phyloP scores from a whole-genome alignment of 1,140 invertebrate genomes.

The Pseudomyrmex dendroicus region DNA sequence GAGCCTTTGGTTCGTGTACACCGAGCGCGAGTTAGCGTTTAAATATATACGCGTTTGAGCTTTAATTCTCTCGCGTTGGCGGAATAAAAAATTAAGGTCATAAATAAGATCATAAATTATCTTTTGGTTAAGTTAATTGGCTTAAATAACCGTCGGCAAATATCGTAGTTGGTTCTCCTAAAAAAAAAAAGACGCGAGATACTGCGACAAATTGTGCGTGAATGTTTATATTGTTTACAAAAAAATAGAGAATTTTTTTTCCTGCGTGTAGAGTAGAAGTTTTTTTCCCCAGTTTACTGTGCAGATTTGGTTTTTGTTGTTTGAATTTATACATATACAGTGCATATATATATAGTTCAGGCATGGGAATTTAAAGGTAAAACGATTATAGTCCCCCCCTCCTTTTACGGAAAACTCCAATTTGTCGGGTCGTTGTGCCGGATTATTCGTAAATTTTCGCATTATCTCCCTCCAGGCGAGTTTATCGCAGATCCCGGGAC shows the following conservation, averaged over 20 bases:
- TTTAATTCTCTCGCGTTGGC: neutral
- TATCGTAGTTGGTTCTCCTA: neutral
- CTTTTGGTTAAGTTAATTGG: neutral
- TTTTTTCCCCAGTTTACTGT: too few species aligned
- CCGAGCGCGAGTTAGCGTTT: conserved; percentile 9
- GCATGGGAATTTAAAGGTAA: conserved; percentile 3
- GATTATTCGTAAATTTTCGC: conserved; percentile 45
- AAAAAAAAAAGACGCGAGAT: neutral
- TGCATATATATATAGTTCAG: conserved; percentile 7
- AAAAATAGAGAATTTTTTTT: too few species aligned
- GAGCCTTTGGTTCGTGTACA: conserved; percentile 1
- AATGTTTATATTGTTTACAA: neutral
- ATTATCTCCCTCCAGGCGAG: conserved; percentile 17
- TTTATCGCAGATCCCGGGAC: conserved; percentile 8
- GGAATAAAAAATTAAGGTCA: neutral
- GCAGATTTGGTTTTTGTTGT: too few species aligned
- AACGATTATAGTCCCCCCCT: neutral
- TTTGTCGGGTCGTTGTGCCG: conserved; percentile 22
- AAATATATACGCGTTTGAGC: conserved; percentile 33
- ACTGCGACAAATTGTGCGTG: neutral
- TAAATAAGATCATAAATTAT: neutral
- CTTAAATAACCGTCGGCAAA: neutral
- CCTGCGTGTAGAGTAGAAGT: too few species aligned
- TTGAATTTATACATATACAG: neutral
- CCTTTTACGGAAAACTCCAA: neutral